Evolutionary conservation across 2,888 invertebrate species (phyloP), one percentile per base, ranked within the genome.

Genomic region (Pyrrhosoma nymphula): DNA sequence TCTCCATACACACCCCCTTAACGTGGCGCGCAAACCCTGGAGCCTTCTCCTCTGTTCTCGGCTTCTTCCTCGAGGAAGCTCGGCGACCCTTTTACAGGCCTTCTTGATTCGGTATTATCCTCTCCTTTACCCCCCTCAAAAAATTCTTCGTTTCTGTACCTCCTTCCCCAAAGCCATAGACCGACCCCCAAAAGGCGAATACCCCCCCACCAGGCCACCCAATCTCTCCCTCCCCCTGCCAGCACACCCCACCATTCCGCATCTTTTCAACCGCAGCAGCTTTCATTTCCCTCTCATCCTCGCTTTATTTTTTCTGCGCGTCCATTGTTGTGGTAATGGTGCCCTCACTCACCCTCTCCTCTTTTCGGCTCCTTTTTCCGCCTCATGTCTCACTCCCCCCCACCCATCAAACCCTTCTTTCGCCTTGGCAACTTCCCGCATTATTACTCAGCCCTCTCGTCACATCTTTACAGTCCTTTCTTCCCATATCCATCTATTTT

Each of bases 301-400:
- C 30, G 90, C 56, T 56, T 55, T 56, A n/a, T 90, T 56, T 55
- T 91, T 60, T 39, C 26, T 47, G 26, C 69, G 93, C 69, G 93
- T 47, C 69, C 93, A 93, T 93, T 93, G 69, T 93, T 93, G 93
- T 69, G 47, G 93, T 93, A 93, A 93, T 93, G 93, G 69, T 69
- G 93, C 93, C 69, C 23, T 47, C 75, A 26, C 93, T 14, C 93
- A 26, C 47, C 63, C 93, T 75, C 63, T 75, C 63, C 91, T 30
- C 30, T 63, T 30, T 47, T 47, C 69, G 47, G 39, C 93, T 69
- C 26, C 69, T 93, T 69, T 60, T 93, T n/a, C 60, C 26, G 47
- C 47, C 47, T 23, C 93, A 47, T 47, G 35, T 93, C 82, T 82
- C 82, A 30, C 82, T 35, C 18, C 82, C 82, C 69, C 60, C 60